Base-by-base conservation (phyloP, 2,113 vertebrate genomes). In the Ceratotherium simum region DNA sequence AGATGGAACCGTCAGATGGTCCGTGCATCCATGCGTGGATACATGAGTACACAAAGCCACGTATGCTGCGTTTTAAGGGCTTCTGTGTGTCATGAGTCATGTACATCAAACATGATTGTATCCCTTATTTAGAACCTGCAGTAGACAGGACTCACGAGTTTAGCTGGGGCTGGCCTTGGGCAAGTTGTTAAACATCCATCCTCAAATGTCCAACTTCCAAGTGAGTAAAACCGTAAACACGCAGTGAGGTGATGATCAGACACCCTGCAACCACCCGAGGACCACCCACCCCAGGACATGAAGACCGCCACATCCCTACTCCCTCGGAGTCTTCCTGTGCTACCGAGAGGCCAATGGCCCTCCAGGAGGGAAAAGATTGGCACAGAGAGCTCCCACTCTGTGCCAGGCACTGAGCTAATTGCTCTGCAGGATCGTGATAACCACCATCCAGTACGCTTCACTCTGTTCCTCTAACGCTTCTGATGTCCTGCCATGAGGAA, bases 1-100 rank as follows among this genome's bases (percentile, higher is more conserved):
- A 84, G 72, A 58, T 1, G 36, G n/a, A 54, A 6, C 21, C 3
- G 2, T 20, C 60, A 58, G 65, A 27, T 6, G 5, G 29, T 18
- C 48, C 58, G 6, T 0, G 5, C n/a, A 4, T n/a, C 56, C 20
- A 4, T 27, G 39, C 9, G 2, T 18, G 75, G 31, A 36, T 12
- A 27, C 17, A 6, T 31, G 75, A 67, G 36, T 27, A 39, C 79
- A 2, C 78, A 64, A 42, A 84, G 25, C 29, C 75, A 36, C 0
- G 0, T 31, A 12, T 8, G 10, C 39, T 27, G 72, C 83, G 2
- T 65, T 85, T 76, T 81, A 95, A 76, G 36, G 73, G 85, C 46
- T 95, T 93, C 65, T 33, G 6, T 18, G 54, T 14, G 18, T 67
- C 86, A 16, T 78, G 91, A 97, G 56, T 95, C 93, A 76, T 82